Conservation (phyloP, 2,888 invertebrate genomes). For the Coleophora flavipennella region DNA sequence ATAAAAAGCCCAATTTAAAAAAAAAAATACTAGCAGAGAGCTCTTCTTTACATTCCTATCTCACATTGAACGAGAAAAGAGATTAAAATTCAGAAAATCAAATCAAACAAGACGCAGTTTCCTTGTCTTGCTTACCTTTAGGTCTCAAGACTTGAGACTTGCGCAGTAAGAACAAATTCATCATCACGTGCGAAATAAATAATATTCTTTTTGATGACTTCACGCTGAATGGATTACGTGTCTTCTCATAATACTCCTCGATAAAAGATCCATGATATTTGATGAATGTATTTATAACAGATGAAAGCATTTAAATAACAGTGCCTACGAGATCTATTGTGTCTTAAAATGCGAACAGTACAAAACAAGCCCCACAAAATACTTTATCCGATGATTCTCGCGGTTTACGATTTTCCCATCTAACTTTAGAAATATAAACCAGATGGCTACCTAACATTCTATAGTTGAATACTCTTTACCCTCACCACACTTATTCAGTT, state of each 20-base stretch:
- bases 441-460: slow-evolving; percentile 66
- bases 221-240: neutral
- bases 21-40: too few species aligned
- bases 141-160: slow-evolving; percentile 29
- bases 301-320: too few species aligned
- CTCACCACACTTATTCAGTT: neutral
- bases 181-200: slow-evolving; percentile 27
- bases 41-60: too few species aligned
- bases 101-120: too few species aligned
- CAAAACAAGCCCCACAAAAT: slow-evolving; percentile 42
- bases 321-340: too few species aligned
- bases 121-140: too few species aligned
- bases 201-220: slow-evolving; percentile 6
- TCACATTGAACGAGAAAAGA: too few species aligned
- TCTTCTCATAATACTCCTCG: slow-evolving; percentile 4
- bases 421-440: slow-evolving; percentile 71
- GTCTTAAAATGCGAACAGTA: slow-evolving; percentile 1
- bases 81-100: too few species aligned
- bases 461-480: slow-evolving; percentile 35
- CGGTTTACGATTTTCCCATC: slow-evolving; percentile 69
- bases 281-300: slow-evolving; percentile 3
- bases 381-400: slow-evolving; percentile 50
- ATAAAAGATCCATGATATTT: slow-evolving; percentile 12
- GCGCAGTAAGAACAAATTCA: slow-evolving; percentile 44
- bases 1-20: too few species aligned